Evolutionary conservation across 2,797 vertebrate genomes (phyloP).

Genomic region (Telmatherina bonti): DNA sequence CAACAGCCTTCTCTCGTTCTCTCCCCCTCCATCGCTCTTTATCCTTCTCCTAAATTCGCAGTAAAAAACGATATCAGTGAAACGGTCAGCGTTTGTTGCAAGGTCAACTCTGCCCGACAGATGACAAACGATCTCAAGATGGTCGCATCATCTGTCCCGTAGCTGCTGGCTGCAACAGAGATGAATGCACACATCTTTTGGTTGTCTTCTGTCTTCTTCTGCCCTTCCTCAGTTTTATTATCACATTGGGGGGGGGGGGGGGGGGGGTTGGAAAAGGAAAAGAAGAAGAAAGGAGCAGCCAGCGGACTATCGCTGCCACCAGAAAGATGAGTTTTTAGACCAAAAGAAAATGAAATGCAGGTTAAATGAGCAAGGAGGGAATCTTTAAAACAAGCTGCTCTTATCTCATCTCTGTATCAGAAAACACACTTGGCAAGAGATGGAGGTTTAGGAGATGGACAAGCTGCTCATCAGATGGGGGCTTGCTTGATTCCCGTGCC

Average conservation of each 20-base stretch:
- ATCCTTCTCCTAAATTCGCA: constrained; percentile 43
- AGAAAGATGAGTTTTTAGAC: constrained; percentile 50
- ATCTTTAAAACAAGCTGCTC: constrained; percentile 74
- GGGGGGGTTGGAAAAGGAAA: no score
- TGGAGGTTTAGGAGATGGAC: constrained; percentile 80
- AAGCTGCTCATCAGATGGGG: constrained; percentile 89
- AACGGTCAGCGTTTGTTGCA: constrained; percentile 79
- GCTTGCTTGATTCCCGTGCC: constrained; percentile 81
- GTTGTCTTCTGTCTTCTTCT: constrained; percentile 22
- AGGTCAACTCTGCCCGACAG: constrained; percentile 87
- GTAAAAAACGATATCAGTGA: constrained; percentile 83
- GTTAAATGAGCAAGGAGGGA: constrained; percentile 48
- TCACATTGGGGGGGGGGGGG: constrained; percentile 27
- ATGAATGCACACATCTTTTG: constrained; percentile 69
- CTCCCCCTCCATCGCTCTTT: constrained; percentile 39
- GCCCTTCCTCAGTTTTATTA: constrained; percentile 65
- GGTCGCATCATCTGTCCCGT: constrained; percentile 86
- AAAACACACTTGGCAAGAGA: constrained; percentile 80
- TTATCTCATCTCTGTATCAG: constrained; percentile 82
- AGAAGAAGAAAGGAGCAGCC: constrained; percentile 48
- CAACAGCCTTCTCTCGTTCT: constrained; percentile 69
- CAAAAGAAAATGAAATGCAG: constrained; percentile 34
- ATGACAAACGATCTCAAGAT: constrained; percentile 89
- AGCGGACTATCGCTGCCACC: constrained; percentile 69
- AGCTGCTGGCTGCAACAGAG: constrained; percentile 71